phyloP scores from a whole-genome alignment of 1,140 invertebrate genomes.

The Polypedilum vanderplanki region DNA sequence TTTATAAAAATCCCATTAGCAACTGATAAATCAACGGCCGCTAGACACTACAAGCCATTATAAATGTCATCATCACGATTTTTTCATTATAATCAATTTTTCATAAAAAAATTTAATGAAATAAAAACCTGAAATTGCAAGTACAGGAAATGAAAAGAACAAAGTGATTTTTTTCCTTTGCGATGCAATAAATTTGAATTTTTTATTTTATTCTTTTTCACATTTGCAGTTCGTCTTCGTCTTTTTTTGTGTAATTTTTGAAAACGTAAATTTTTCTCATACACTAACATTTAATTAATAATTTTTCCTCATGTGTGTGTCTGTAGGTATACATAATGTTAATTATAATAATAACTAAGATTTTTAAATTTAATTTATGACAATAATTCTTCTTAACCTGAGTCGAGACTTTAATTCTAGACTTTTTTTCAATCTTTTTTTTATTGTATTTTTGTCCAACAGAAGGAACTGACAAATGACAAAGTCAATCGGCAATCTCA shows the following conservation, averaged over 20 bases:
- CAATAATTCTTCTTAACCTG: slow-evolving; percentile 3
- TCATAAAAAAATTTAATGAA: neutral
- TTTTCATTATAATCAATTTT: neutral
- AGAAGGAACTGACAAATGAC: neutral
- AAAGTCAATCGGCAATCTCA: too few relatives aligned
- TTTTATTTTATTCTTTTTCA: neutral
- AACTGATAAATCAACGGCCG: neutral
- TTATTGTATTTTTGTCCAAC: neutral
- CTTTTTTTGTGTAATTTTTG: neutral
- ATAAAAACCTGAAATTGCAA: neutral
- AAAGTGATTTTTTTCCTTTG: neutral
- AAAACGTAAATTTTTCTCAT: neutral
- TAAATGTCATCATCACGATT: slow-evolving; percentile 4
- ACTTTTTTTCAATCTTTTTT: neutral
- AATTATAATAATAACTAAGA: neutral
- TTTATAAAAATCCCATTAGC: too few relatives aligned
- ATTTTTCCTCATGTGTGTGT: neutral
- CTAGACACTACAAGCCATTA: neutral
- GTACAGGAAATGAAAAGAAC: neutral
- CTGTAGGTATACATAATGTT: neutral
- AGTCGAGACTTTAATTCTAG: slow-evolving; percentile 17
- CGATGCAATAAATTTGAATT: slow-evolving; percentile 9
- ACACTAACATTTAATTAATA: slow-evolving; percentile 4
- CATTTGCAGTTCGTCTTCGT: neutral
- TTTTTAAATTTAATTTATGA: neutral